Evolutionary conservation across 2,888 invertebrate species (phyloP).

Genomic region (Calameuta filiformis): DNA sequence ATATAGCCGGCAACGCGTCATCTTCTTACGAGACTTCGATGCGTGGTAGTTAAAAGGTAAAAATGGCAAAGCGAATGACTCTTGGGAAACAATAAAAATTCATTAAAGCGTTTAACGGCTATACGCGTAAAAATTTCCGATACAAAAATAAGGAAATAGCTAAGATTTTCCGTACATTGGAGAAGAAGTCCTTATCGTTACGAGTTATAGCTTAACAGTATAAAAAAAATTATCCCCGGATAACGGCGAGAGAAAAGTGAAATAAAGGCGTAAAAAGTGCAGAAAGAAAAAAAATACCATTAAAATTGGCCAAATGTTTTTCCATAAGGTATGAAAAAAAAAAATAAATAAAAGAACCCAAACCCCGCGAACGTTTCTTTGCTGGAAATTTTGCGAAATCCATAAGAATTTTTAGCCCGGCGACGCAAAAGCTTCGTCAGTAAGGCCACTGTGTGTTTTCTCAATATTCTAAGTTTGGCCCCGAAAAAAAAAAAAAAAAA

Average conservation of each 20-base stretch:
- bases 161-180: background rate
- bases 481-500: too few species aligned
- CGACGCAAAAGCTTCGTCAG: background rate
- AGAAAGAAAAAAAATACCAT: slow-evolving; percentile 1
- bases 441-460: background rate
- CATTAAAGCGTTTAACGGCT: background rate
- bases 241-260: slow-evolving; percentile 1
- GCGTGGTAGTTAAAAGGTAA: too few species aligned
- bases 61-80: too few species aligned
- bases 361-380: background rate
- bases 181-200: background rate
- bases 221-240: background rate
- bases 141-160: background rate
- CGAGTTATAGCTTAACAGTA: background rate
- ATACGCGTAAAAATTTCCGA: background rate
- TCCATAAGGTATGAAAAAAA: background rate
- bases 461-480: background rate
- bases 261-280: background rate
- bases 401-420: background rate
- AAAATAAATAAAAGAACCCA: background rate
- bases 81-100: background rate
- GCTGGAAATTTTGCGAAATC: background rate
- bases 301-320: background rate
- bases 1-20: too few species aligned
- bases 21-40: too few species aligned